phyloP scores from a whole-genome alignment of 2,113 vertebrate genomes.

The Myrmecophaga tridactyla region DNA sequence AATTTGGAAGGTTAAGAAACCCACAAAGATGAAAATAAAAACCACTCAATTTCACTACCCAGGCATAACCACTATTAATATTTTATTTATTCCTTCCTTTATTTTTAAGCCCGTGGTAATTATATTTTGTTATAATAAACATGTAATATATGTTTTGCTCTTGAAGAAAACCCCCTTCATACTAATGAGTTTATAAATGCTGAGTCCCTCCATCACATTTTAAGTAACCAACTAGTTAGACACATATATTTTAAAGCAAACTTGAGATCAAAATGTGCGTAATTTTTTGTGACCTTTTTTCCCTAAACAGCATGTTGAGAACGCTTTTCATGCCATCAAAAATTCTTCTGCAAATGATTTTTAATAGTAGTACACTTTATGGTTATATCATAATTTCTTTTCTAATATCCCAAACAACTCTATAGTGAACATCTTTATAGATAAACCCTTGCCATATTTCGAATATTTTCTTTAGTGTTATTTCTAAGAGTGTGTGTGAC shows the following conservation, averaged over 20 bases:
- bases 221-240: too few species aligned
- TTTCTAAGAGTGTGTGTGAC: background rate
- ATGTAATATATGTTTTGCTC: too few species aligned
- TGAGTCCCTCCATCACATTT: too few species aligned
- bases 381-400: background rate
- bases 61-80: conserved; percentile 7
- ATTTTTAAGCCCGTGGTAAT: background rate
- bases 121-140: background rate
- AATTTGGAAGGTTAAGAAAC: background rate
- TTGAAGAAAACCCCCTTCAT: too few species aligned
- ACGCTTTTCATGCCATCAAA: background rate
- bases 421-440: background rate
- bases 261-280: background rate
- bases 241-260: background rate
- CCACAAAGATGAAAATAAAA: background rate
- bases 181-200: too few species aligned
- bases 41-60: background rate
- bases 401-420: background rate
- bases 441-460: background rate
- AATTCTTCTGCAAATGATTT: background rate
- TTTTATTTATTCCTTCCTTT: conserved; percentile 2
- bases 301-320: background rate
- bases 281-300: background rate
- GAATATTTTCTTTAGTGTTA: background rate
- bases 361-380: background rate